Percentiles rank a stretch among this genome's conserved stretches.
phyloP scores from a whole-genome alignment of 2,113 vertebrate species.

The Halichoerus grypus region DNA sequence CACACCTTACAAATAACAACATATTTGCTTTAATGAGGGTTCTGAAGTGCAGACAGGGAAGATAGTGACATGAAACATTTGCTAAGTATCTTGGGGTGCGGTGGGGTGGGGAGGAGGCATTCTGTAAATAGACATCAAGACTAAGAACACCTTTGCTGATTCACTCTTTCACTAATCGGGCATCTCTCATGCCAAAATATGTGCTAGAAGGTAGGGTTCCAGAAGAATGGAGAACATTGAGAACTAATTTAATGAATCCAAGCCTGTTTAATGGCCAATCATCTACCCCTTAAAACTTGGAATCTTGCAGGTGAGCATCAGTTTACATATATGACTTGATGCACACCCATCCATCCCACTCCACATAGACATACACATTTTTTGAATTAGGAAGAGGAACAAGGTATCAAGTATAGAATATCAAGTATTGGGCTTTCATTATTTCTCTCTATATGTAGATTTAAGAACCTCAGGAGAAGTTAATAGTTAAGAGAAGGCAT shows the following conservation, averaged over 20 bases:
- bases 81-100: not conserved
- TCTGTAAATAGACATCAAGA: not conserved
- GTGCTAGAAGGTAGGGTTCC: not conserved
- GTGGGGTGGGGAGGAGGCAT: not conserved
- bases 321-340: not conserved
- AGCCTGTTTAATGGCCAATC: not conserved
- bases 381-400: not conserved
- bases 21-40: not conserved
- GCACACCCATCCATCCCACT: not conserved
- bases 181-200: not conserved
- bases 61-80: not conserved
- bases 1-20: not conserved
- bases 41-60: not conserved
- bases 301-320: not conserved
- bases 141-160: not conserved
- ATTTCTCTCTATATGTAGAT: not conserved
- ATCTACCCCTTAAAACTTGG: not conserved
- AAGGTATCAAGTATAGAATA: not conserved
- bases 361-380: not conserved
- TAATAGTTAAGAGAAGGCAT: not conserved
- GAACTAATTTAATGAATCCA: not conserved
- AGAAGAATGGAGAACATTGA: not conserved
- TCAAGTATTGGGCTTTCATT: not conserved
- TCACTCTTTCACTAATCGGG: not conserved
- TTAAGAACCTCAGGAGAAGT: not conserved